Conservation (phyloP, 1,140 invertebrate genomes). For the Brachionus rotundiformis region DNA sequence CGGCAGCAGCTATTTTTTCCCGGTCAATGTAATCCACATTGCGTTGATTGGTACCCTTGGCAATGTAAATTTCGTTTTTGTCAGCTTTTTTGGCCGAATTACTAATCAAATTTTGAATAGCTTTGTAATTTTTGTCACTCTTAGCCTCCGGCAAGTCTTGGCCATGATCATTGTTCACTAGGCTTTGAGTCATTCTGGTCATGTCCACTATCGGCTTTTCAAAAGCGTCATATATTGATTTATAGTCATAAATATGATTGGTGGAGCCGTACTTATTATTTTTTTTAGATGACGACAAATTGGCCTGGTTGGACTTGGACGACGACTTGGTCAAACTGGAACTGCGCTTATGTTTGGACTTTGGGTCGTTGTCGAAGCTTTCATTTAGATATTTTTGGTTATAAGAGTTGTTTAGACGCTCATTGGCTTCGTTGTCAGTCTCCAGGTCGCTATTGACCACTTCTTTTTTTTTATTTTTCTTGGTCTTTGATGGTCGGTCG, state of each 20-base stretch:
- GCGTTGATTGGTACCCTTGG: not conserved
- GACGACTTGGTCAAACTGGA: constrained; percentile 30
- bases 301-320: not conserved
- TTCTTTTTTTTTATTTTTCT: constrained; percentile 20
- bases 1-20: constrained; percentile 41
- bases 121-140: constrained; percentile 26
- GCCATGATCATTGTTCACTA: not conserved
- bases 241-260: constrained; percentile 46
- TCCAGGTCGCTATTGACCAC: constrained; percentile 5
- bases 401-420: constrained; percentile 28
- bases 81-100: constrained; percentile 9
- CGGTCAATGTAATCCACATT: constrained; percentile 11
- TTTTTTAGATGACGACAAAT: constrained; percentile 9
- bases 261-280: constrained; percentile 18
- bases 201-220: constrained; percentile 45
- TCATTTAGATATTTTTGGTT: constrained; percentile 45
- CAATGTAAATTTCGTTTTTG: not conserved
- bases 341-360: constrained; percentile 38
- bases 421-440: constrained; percentile 32
- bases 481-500: constrained; percentile 34
- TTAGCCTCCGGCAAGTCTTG: not conserved
- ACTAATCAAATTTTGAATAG: constrained; percentile 7
- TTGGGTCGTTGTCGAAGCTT: constrained; percentile 26
- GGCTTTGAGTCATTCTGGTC: constrained; percentile 20
- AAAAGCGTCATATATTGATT: constrained; percentile 50